Evolutionary conservation across 2,113 vertebrate genomes (phyloP).

Genomic region (Trichechus manatus): DNA sequence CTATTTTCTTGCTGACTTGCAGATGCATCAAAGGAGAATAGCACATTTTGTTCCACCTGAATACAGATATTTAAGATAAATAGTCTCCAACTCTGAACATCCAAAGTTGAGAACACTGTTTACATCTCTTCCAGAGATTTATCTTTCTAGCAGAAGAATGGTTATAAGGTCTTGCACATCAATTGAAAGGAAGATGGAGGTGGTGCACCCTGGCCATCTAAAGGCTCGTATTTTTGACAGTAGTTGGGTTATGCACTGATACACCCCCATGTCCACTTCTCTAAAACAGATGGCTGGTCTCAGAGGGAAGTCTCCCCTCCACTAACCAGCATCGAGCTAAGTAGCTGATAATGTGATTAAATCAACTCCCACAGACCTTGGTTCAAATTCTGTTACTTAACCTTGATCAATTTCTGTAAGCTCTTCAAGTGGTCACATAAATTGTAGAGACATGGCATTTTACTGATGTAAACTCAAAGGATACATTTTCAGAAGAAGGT

Average conservation of each 20-base stretch:
- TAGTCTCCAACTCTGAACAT: not conserved
- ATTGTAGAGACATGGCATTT: not conserved
- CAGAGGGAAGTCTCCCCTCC: not conserved
- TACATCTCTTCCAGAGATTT: not conserved
- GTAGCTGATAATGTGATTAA: not conserved
- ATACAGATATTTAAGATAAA: slow-evolving; percentile 51
- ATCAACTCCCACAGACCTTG: not conserved
- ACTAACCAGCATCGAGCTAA: not conserved
- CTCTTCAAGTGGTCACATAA: not conserved
- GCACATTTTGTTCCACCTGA: not conserved
- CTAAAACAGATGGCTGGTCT: not conserved
- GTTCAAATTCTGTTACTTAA: slow-evolving; percentile 8
- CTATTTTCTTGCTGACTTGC: slow-evolving; percentile 43
- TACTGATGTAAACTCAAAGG: not conserved
- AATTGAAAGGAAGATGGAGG: not conserved
- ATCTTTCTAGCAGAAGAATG: not conserved
- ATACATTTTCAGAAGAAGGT: not conserved
- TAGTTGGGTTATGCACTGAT: fast-evolving
- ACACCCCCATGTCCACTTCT: not conserved
- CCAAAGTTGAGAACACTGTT: not conserved
- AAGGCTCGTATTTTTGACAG: not conserved
- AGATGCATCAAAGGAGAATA: not conserved
- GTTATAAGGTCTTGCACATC: not conserved
- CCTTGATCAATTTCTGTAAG: not conserved
- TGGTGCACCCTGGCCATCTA: not conserved